phyloP scores from a whole-genome alignment of 2,797 vertebrate genomes.

The Chrosomus eos region DNA sequence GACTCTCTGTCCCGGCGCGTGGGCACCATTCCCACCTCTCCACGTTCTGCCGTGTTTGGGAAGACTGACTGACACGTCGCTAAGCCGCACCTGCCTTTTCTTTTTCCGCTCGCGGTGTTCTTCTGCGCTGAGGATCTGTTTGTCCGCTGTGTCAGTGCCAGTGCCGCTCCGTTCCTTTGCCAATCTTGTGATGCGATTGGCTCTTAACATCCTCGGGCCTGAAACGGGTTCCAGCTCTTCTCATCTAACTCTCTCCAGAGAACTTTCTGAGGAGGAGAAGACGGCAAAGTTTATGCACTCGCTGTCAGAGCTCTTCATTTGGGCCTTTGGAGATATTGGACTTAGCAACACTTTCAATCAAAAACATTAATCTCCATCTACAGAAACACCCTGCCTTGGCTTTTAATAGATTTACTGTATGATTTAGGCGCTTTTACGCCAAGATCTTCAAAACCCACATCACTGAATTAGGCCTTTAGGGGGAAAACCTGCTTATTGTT shows the following conservation, averaged over 20 bases:
- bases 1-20: slow-evolving; percentile 34
- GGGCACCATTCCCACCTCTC: slow-evolving; percentile 51
- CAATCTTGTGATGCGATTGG: slow-evolving; percentile 49
- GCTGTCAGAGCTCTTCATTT: slow-evolving; percentile 15
- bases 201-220: slow-evolving; percentile 44
- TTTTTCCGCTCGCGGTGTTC: slow-evolving; percentile 48
- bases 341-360: not conserved
- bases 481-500: slow-evolving; percentile 33
- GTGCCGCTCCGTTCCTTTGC: slow-evolving; percentile 38
- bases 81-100: slow-evolving; percentile 60
- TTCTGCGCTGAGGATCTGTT: slow-evolving; percentile 29
- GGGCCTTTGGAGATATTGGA: slow-evolving; percentile 19
- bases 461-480: slow-evolving; percentile 15
- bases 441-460: slow-evolving; percentile 13
- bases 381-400: slow-evolving; percentile 8
- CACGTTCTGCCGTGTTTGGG: slow-evolving; percentile 39
- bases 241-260: slow-evolving; percentile 37
- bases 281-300: slow-evolving; percentile 20
- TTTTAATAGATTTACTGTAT: not conserved
- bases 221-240: slow-evolving; percentile 36
- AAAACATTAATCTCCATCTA: slow-evolving; percentile 5
- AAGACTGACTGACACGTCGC: slow-evolving; percentile 53
- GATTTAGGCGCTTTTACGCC: not conserved
- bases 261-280: slow-evolving; percentile 33
- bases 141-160: slow-evolving; percentile 50